These are phyloP conservation scores for Maniola hyperantus DNA, from an alignment of 2,888 invertebrate genomes.

Conservation along the genomic window DNA sequence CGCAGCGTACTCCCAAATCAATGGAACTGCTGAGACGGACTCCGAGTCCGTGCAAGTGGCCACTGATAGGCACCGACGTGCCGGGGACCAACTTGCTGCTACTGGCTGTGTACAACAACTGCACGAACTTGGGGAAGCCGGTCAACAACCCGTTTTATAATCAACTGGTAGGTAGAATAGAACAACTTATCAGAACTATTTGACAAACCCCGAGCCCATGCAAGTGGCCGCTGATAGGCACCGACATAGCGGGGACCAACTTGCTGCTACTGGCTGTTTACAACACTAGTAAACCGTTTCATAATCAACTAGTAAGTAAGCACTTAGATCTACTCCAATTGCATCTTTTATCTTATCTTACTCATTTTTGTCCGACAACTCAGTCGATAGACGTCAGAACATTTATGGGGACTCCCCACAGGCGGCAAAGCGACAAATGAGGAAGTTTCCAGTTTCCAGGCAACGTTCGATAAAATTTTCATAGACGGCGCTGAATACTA, in stretches of 20 bases:
- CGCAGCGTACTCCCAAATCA: constrained; percentile 58
- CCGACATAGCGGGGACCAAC: constrained; percentile 65
- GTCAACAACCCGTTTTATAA: constrained; percentile 56
- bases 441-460: too few relatives aligned
- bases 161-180: constrained; percentile 49
- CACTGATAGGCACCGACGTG: constrained; percentile 62
- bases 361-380: too few relatives aligned
- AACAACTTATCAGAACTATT: background rate
- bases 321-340: too few relatives aligned
- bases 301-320: too few relatives aligned
- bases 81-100: constrained; percentile 69
- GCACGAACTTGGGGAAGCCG: constrained; percentile 46
- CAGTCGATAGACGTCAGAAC: too few relatives aligned
- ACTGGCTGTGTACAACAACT: constrained; percentile 63
- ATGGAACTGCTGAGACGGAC: constrained; percentile 53
- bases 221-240: constrained; percentile 67
- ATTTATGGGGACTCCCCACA: too few relatives aligned
- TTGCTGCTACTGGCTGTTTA: constrained; percentile 68
- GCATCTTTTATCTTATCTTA: too few relatives aligned
- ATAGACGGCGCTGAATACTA: too few relatives aligned
- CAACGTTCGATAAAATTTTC: too few relatives aligned
- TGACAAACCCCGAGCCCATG: constrained; percentile 52
- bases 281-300: too few relatives aligned
- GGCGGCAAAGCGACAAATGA: too few relatives aligned
- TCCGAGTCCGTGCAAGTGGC: constrained; percentile 63